These are phyloP conservation scores for Euplagia quadripunctaria DNA, from an alignment of 2,888 invertebrate genomes.

Conservation along the genomic window DNA sequence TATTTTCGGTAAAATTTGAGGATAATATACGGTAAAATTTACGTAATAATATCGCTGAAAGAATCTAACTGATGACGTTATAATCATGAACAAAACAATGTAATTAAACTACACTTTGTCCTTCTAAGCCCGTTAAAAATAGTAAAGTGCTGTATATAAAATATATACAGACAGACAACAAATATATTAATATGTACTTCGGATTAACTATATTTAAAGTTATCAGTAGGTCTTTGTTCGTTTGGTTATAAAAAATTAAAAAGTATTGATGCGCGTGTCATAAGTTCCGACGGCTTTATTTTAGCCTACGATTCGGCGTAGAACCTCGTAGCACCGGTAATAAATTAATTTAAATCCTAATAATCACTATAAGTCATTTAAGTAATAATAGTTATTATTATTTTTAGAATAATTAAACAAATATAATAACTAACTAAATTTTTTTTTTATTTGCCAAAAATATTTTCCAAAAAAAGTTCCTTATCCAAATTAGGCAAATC, in stretches of 20 bases:
- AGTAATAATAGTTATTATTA: neutral
- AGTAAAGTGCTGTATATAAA: neutral
- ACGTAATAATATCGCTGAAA: slow-evolving; percentile 3
- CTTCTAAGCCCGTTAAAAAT: neutral
- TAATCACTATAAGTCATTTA: slow-evolving; percentile 14
- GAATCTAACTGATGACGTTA: neutral
- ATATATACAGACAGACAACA: neutral
- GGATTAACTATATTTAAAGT: neutral
- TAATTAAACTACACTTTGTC: neutral
- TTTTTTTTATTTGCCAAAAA: slow-evolving; percentile 25
- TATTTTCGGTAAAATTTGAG: slow-evolving; percentile 14
- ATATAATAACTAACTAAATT: neutral
- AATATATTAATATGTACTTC: neutral
- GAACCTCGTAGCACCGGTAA: slow-evolving; percentile 54
- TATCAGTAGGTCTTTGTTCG: neutral
- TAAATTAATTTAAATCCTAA: slow-evolving; percentile 31
- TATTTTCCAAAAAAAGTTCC: slow-evolving; percentile 35
- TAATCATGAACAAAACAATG: neutral
- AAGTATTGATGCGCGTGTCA: slow-evolving; percentile 44
- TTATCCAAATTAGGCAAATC: slow-evolving; percentile 21
- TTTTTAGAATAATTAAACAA: neutral
- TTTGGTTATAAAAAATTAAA: slow-evolving; percentile 6
- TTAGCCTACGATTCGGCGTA: slow-evolving; percentile 80
- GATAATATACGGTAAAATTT: slow-evolving; percentile 8
- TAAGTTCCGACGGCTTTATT: slow-evolving; percentile 81